Conservation (phyloP, 2,797 vertebrate genomes). For the Manis crassicaudata region DNA sequence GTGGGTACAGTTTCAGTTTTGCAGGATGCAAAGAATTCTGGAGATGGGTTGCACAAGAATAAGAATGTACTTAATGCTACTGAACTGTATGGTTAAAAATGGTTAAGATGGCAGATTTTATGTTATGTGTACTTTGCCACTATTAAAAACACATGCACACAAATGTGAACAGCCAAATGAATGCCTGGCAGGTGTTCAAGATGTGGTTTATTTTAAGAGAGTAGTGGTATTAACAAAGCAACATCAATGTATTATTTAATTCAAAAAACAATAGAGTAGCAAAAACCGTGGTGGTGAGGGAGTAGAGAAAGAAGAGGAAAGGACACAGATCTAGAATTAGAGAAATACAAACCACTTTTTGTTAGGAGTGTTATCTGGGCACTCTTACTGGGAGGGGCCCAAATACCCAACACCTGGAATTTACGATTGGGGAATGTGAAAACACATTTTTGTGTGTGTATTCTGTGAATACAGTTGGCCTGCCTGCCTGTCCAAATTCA, state of each 20-base stretch:
- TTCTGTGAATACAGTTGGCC: not conserved
- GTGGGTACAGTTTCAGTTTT: not conserved
- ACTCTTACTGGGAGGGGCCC: not conserved
- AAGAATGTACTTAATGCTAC: not conserved
- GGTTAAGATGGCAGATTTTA: not conserved
- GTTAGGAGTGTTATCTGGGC: not conserved
- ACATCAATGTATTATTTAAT: conserved; percentile 17
- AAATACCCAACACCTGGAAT: not conserved
- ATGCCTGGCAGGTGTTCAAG: not conserved
- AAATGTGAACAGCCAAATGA: not conserved
- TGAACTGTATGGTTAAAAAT: not conserved
- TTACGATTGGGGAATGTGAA: not conserved
- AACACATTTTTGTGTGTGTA: not conserved
- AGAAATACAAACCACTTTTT: not conserved
- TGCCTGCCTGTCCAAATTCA: not conserved
- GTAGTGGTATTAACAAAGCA: conserved; percentile 33
- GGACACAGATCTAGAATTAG: not conserved
- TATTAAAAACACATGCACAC: not conserved
- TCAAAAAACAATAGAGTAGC: not conserved
- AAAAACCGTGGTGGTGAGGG: not conserved
- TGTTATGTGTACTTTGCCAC: not conserved
- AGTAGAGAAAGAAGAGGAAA: not conserved
- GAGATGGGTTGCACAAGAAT: not conserved
- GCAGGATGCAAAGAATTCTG: not conserved
- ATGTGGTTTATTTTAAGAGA: conserved; percentile 36